Evolutionary conservation across 2,888 invertebrate genomes (phyloP), one percentile per base, ranked within the genome.

Genomic region (Hirtodrosophila cameraria): DNA sequence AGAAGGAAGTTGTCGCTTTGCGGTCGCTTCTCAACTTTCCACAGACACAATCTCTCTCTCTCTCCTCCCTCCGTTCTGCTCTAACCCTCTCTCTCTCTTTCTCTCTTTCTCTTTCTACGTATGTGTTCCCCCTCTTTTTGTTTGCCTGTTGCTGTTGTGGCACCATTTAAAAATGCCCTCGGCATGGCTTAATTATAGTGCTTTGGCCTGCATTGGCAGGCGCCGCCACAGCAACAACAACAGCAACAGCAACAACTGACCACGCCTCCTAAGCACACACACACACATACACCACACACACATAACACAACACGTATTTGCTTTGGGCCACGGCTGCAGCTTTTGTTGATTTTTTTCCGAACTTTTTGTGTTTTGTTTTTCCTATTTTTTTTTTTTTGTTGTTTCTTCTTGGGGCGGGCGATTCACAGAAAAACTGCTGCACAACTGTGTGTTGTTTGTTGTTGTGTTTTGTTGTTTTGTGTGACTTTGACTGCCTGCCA

Each of bases 131-230:
- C 41, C 23, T 52, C 53, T 30, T 35, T 58, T 41, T 50, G 63
- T 57, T 35, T 52, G 63, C 59, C 42, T 58, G 62, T 50, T 65
- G 57, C 70, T 72, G 54, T 57, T 53, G 61, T 72, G 61, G 64
- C 61, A 59, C 55, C 71, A 76, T 72, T 81, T 73, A 57, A 54
- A 41, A 71, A 73, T 88, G 80, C 88, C 88, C 88, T 86, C 79
- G 78, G 89, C 81, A 84, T 78, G 81, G 84, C 89, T 89, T 90
- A 89, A 90, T 90, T 90, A 89, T 88, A 89, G 89, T 88, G 87
- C 85, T 89, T 86, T 74, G 64, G 68, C 82, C 85, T 74, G 80
- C 82, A 73, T 62, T 71, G 78, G 62, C 75, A 79, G 79, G 75
- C 80, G 78, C 74, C 68, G 79, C 75, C 54, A 53, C 57, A 68